Percentiles rank a stretch among this genome's conserved stretches.
Conservation (phyloP, 2,797 vertebrate genomes). For the Thalassophryne amazonica region DNA sequence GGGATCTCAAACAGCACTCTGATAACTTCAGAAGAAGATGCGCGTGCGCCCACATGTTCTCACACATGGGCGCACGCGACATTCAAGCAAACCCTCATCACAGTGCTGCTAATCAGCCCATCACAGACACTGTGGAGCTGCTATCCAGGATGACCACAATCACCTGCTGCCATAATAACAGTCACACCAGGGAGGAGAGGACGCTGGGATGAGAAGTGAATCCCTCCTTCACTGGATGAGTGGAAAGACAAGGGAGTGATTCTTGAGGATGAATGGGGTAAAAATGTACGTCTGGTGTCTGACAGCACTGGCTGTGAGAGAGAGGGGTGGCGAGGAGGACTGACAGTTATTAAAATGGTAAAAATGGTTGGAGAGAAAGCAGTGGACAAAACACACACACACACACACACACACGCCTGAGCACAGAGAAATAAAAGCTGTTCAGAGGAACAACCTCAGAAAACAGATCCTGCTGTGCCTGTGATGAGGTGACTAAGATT, state of each 20-base stretch:
- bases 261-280: not conserved
- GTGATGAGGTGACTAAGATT: slow-evolving; percentile 47
- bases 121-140: slow-evolving; percentile 28
- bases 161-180: slow-evolving; percentile 32
- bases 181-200: slow-evolving; percentile 13
- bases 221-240: slow-evolving; percentile 6
- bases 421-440: slow-evolving; percentile 6
- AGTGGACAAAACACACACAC: not conserved
- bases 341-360: slow-evolving; percentile 19
- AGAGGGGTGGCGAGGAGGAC: slow-evolving; percentile 8
- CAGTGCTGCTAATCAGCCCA: slow-evolving; percentile 5
- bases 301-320: slow-evolving; percentile 12
- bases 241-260: not conserved
- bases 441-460: slow-evolving; percentile 3
- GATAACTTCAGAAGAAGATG: slow-evolving; percentile 13
- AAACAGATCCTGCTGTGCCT: slow-evolving; percentile 24
- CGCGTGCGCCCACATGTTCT: not conserved
- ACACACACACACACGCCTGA: slow-evolving; percentile 12
- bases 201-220: slow-evolving; percentile 5
- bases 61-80: slow-evolving; percentile 2
- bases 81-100: slow-evolving; percentile 13
- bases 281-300: slow-evolving; percentile 11
- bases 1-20: slow-evolving; percentile 52
- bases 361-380: slow-evolving; percentile 21
- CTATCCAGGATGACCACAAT: slow-evolving; percentile 21